Base-by-base conservation (phyloP, 2,797 vertebrate genomes). In the Sebastes reedi region DNA sequence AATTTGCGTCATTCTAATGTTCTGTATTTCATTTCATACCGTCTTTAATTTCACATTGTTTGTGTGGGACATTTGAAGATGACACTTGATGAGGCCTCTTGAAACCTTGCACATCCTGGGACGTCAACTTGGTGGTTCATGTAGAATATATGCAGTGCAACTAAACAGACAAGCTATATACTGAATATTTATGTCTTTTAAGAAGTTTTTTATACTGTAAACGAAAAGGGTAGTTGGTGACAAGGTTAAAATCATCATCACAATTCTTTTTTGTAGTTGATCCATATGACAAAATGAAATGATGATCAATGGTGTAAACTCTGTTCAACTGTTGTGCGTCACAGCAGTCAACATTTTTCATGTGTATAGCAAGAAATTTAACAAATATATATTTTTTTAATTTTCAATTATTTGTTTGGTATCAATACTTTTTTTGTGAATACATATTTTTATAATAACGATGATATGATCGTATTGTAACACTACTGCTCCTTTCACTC, bases 1-100 rank as follows among this genome's bases (percentile, higher is more conserved):
- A 50, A 76, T 67, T 50, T 69, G 3, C 13, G 0, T 76, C 11
- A 36, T 14, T 36, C 16, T 30, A n/a, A 54, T 2, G 6, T 55
- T 50, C n/a, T 68, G 29, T 24, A 20, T 65, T 77, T 61, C 1
- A 9, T 68, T 50, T 75, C 29, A 72, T 27, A 34, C 16, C 14
- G 0, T n/a, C n/a, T 65, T 72, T 13, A 61, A 56, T 50, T 18
- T n/a, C 50, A 52, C 50, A 52, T 52, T n/a, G 50, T 52, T 52
- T 52, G 50, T 52, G 50, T 52, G 10, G 8, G 11, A 22, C 5
- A 8, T 7, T 46, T 46, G 42, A 46, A 46, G 42, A 46, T 18
- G 46, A 29, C 13, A 22, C 30, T 50, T 16, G 24, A 52, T 13
- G 58, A 52, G 12, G 12, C 20, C 6, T 25, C 14, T 34, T 32